These are phyloP conservation scores for Macrosoma leucophasiata DNA, from an alignment of 2,888 invertebrate species.

Conservation along the genomic window DNA sequence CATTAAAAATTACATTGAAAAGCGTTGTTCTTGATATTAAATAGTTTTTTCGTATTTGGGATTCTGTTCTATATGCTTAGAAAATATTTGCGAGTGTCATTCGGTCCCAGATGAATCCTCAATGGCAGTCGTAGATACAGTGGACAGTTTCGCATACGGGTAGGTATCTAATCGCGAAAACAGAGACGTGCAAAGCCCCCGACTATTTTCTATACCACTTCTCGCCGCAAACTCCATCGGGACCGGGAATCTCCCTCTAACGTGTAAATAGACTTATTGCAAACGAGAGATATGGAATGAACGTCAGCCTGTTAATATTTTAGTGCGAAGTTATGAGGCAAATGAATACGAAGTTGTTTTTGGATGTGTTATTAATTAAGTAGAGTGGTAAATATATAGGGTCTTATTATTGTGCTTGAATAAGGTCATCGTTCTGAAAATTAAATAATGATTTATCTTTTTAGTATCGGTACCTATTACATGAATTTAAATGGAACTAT, in stretches of 20 bases:
- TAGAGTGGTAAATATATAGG: constrained; percentile 16
- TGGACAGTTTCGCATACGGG: constrained; percentile 28
- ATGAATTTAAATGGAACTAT: too few relatives aligned
- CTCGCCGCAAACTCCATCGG: constrained; percentile 37
- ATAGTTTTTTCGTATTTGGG: too few relatives aligned
- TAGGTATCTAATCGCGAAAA: constrained; percentile 30
- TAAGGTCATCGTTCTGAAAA: too few relatives aligned
- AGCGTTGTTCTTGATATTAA: too few relatives aligned
- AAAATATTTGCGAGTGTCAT: too few relatives aligned
- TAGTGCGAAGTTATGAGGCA: constrained; percentile 36
- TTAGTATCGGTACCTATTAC: too few relatives aligned
- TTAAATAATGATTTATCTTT: too few relatives aligned
- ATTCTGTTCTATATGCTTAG: too few relatives aligned
- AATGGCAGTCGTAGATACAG: constrained; percentile 23
- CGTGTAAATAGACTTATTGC: constrained; percentile 49
- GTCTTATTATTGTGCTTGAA: too few relatives aligned
- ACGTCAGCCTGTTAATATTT: constrained; percentile 37
- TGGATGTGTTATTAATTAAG: constrained; percentile 29
- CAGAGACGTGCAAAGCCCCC: constrained; percentile 32
- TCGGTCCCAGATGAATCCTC: constrained; percentile 14
- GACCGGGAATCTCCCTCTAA: constrained; percentile 41
- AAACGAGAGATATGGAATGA: constrained; percentile 34
- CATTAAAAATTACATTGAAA: too few relatives aligned
- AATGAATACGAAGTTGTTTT: constrained; percentile 37
- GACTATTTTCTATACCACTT: constrained; percentile 38